A percentile compares a stretch with the other conserved stretches of the same genome.
These are phyloP conservation scores for Entomyzon cyanotis DNA, from an alignment of 2,113 vertebrate genomes.

Conservation along the genomic window DNA sequence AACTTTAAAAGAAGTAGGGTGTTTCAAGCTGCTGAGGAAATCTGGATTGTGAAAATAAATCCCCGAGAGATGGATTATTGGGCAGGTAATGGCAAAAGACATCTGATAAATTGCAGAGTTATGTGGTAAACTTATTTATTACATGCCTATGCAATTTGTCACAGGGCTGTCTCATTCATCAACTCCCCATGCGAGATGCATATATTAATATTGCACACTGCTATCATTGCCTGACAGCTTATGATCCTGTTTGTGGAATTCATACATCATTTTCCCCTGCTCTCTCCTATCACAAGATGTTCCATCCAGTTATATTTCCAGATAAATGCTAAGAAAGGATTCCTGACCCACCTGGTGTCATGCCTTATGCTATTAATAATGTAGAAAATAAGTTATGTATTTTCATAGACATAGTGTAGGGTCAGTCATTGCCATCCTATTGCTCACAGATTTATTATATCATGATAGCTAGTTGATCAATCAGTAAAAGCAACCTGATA, in stretches of 20 bases:
- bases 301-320: background rate
- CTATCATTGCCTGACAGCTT: slow-evolving; percentile 23
- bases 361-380: background rate
- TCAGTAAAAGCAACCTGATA: background rate
- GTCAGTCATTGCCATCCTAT: background rate
- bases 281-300: background rate
- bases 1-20: background rate
- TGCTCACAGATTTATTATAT: background rate
- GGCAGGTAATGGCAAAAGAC: slow-evolving; percentile 39
- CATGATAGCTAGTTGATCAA: background rate
- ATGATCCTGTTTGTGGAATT: background rate
- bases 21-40: background rate
- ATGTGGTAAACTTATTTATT: slow-evolving; percentile 54
- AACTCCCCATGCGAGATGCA: background rate
- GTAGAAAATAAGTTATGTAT: background rate
- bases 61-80: slow-evolving; percentile 33
- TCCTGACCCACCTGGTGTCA: background rate
- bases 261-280: background rate
- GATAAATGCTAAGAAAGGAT: background rate
- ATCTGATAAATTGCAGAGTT: slow-evolving; percentile 39
- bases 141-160: slow-evolving; percentile 22
- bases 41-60: slow-evolving; percentile 16
- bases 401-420: background rate
- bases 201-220: slow-evolving; percentile 47
- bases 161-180: slow-evolving; percentile 35